phyloP scores from a whole-genome alignment of 2,888 invertebrate species.

The Cataglyphis livida region DNA sequence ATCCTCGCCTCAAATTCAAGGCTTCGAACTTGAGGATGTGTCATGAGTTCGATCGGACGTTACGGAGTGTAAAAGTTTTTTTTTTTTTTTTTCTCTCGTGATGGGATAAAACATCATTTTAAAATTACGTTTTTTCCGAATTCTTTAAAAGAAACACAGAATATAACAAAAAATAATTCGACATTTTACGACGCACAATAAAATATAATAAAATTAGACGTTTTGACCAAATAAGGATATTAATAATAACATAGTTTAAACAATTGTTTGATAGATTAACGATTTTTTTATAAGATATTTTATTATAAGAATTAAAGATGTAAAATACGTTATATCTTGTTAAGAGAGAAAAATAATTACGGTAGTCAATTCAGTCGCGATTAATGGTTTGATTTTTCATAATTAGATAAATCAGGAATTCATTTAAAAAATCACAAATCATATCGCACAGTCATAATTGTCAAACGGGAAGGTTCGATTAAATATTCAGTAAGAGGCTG shows the following conservation, averaged over 20 bases:
- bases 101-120: neutral
- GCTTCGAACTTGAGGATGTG: conserved; percentile 56
- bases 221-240: neutral
- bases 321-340: neutral
- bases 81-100: conserved; percentile 26
- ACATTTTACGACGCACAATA: neutral
- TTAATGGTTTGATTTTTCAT: neutral
- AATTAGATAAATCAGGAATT: neutral
- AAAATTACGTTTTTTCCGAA: neutral
- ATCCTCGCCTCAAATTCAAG: conserved; percentile 65
- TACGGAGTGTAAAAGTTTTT: neutral
- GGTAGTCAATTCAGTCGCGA: neutral
- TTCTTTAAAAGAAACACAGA: neutral
- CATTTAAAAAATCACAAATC: neutral
- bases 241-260: neutral
- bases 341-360: neutral
- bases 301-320: too few species aligned
- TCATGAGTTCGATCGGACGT: conserved; percentile 22
- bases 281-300: too few species aligned
- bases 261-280: neutral
- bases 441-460: neutral
- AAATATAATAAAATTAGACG: neutral
- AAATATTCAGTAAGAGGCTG: conserved; percentile 34
- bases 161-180: neutral
- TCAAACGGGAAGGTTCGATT: conserved; percentile 19